A percentile compares a stretch with the other conserved stretches of the same genome.
Conservation (phyloP, 2,797 vertebrate species). For the Pachyuromys duprasi region DNA sequence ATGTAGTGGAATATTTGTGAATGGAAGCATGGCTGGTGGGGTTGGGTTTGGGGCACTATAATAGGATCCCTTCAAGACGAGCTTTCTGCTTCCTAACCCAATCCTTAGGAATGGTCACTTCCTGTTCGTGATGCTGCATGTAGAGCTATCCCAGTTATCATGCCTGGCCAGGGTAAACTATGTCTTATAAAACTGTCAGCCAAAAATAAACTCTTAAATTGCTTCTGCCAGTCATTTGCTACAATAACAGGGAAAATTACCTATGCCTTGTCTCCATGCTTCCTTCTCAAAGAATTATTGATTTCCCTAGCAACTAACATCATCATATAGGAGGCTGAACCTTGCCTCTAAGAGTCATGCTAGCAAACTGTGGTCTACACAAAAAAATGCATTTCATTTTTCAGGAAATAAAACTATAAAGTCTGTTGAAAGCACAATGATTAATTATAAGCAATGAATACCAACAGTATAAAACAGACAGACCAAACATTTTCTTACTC, state of each 20-base stretch:
- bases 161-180: background rate
- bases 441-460: background rate
- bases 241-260: background rate
- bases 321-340: background rate
- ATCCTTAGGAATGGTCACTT: background rate
- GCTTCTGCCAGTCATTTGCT: background rate
- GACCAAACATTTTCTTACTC: background rate
- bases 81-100: background rate
- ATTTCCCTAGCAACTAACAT: background rate
- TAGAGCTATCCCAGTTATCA: background rate
- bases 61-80: background rate
- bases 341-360: background rate
- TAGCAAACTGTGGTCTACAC: background rate
- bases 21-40: background rate
- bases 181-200: background rate
- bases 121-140: background rate
- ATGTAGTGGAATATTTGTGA: background rate
- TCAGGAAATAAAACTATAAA: background rate
- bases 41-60: too few species aligned
- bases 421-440: background rate
- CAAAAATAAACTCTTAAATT: background rate
- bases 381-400: background rate
- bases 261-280: background rate
- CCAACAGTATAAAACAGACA: background rate
- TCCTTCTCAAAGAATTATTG: background rate